These are phyloP conservation scores for Gryon sp. DNA, from an alignment of 1,140 invertebrate genomes.

Conservation along the genomic window DNA sequence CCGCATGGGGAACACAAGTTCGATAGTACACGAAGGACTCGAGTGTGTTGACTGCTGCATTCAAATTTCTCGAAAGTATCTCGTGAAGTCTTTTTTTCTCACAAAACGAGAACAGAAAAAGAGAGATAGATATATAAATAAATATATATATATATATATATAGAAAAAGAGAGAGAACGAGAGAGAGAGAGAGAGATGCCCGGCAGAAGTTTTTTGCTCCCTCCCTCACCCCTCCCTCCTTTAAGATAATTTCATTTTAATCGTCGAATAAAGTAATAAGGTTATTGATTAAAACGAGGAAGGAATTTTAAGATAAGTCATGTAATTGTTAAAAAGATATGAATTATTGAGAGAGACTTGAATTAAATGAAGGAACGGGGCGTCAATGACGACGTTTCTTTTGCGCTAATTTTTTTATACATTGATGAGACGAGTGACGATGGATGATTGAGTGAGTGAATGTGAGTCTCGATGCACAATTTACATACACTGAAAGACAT, in stretches of 20 bases:
- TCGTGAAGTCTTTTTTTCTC: conserved; percentile 21
- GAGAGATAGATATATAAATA: not conserved
- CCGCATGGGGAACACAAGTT: conserved; percentile 57
- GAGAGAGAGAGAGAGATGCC: not conserved
- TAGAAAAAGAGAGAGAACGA: conserved; percentile 2
- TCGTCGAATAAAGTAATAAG: conserved; percentile 43
- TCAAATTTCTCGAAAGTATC: conserved; percentile 59
- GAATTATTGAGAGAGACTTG: conserved; percentile 33
- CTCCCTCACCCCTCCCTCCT: not conserved
- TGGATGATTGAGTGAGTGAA: conserved; percentile 27
- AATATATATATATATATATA: not conserved
- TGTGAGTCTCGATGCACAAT: conserved; percentile 38
- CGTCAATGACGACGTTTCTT: conserved; percentile 29
- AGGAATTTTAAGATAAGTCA: conserved; percentile 38
- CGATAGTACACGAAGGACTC: conserved; percentile 53
- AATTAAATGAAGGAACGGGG: conserved; percentile 18
- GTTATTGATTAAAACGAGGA: conserved; percentile 32
- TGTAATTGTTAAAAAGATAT: conserved; percentile 53
- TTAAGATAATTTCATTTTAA: conserved; percentile 12
- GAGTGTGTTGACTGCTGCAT: conserved; percentile 46
- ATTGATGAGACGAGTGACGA: conserved; percentile 17
- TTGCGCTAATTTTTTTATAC: conserved; percentile 6
- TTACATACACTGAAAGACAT: too few species aligned
- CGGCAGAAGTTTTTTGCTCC: conserved; percentile 10
- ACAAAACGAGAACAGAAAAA: not conserved